Conservation (phyloP, 2,888 invertebrate species). For the Cetonia aurata region DNA sequence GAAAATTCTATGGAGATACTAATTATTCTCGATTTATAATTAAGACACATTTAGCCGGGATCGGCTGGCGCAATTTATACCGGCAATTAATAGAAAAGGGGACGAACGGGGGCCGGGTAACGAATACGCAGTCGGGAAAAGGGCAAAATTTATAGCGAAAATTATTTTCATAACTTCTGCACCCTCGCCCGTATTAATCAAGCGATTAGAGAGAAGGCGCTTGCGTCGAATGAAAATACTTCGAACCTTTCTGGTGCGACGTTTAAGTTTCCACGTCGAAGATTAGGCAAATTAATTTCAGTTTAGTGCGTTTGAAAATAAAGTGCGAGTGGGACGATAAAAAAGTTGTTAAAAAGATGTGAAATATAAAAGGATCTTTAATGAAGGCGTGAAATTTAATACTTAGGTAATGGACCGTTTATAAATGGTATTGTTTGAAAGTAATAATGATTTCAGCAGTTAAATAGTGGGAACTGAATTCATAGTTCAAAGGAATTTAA, state of each 20-base stretch:
- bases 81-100: conserved; percentile 24
- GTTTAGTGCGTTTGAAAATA: conserved; percentile 4
- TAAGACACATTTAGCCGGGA: conserved; percentile 29
- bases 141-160: conserved; percentile 36
- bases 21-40: conserved; percentile 40
- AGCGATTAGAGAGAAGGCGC: conserved; percentile 22
- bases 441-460: too few species aligned
- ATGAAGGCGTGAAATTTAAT: too few species aligned
- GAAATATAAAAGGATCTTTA: too few species aligned
- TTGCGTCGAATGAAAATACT: neutral
- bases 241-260: conserved; percentile 13
- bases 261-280: conserved; percentile 10
- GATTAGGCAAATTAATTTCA: conserved; percentile 38
- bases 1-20: conserved; percentile 34
- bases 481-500: too few species aligned
- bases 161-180: conserved; percentile 37
- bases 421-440: too few species aligned
- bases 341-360: too few species aligned
- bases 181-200: conserved; percentile 32
- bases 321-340: neutral
- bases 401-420: too few species aligned
- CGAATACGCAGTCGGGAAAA: conserved; percentile 3
- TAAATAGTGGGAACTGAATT: too few species aligned
- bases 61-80: conserved; percentile 29
- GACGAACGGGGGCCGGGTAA: neutral